phyloP scores from a whole-genome alignment of 2,797 vertebrate species.

The Etheostoma perlongum region DNA sequence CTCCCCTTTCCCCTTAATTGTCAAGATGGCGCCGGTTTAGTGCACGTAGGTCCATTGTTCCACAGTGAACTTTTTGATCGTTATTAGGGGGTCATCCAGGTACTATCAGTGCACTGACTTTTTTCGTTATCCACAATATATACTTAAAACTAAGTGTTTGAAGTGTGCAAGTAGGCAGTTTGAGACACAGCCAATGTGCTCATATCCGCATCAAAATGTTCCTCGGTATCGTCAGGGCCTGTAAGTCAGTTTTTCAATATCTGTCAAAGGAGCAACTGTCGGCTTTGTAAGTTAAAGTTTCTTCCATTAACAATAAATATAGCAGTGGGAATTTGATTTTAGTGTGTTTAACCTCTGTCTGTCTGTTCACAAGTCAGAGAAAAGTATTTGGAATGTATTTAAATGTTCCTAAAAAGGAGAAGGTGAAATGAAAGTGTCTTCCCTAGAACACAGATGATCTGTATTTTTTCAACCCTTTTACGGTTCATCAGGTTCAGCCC shows the following conservation, averaged over 20 bases:
- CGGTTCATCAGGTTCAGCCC: background rate
- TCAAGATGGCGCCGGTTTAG: no score
- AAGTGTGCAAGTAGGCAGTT: no score
- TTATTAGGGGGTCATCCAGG: no score
- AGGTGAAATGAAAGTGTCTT: background rate
- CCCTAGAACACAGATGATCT: background rate
- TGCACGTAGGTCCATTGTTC: no score
- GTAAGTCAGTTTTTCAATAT: slow-evolving; percentile 55
- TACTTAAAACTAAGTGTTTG: no score
- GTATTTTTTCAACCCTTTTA: background rate
- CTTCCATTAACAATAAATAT: slow-evolving; percentile 32
- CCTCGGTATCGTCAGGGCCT: slow-evolving; percentile 35
- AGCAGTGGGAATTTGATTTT: slow-evolving; percentile 26
- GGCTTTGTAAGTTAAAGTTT: slow-evolving; percentile 37
- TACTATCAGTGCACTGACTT: no score
- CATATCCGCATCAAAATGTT: slow-evolving; percentile 38
- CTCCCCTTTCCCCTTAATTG: no score
- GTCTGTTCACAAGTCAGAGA: slow-evolving; percentile 2
- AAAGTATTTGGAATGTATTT: background rate
- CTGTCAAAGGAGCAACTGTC: slow-evolving; percentile 49
- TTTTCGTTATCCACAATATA: no score
- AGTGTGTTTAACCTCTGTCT: slow-evolving; percentile 45
- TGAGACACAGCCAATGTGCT: slow-evolving; percentile 15
- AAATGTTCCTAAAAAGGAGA: background rate
- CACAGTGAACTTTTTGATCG: no score